Evolutionary conservation across 2,888 invertebrate genomes (phyloP), one percentile per base, ranked within the genome.

Genomic region (Thelaira solivaga): DNA sequence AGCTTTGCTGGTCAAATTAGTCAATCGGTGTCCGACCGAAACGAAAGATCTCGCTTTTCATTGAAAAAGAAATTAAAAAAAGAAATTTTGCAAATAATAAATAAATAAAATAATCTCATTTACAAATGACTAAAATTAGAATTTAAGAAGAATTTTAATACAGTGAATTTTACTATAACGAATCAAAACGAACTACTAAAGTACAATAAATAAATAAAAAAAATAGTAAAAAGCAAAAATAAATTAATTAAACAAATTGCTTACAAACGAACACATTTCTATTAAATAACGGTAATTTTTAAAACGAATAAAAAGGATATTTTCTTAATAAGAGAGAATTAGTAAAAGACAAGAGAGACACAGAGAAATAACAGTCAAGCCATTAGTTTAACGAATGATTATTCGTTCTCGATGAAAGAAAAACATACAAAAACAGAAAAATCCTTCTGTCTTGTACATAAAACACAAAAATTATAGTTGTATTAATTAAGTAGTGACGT

Each of bases 11-110:
- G 75, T 76, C 82, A 81, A 82, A 83, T 88, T 84, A 88, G 89
- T 88, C 88, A 88, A 88, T 89, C 88, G 88, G 88, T 88, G 88
- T 88, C 88, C 89, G 88, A 84, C 88, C 88, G 88, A 88, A 88
- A 88, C 88, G 87, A 88, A 88, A 88, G 88, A 88, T 87, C 87
- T 86, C 85, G 85, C 81, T 82, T 80, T 76, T 69, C 59, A 80
- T 78, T 78, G 45, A 53, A 64, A 62, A 74, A 64, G 36, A 18
- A 47, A 24, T 53, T 57, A 47, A 62, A 20, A 22, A 20, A 62
- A 53, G 36, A 47, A 69, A 55, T 73, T 65, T 41, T 64, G 53
- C 67, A 59, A 64, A 77, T 62, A 55, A 77, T 67, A 75, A 39
- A 71, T 57, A 41, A 59, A 68, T 39, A 20, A 31, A 72, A 18